Base-by-base conservation (phyloP, 1,140 invertebrate genomes). In the Adelges cooleyi region DNA sequence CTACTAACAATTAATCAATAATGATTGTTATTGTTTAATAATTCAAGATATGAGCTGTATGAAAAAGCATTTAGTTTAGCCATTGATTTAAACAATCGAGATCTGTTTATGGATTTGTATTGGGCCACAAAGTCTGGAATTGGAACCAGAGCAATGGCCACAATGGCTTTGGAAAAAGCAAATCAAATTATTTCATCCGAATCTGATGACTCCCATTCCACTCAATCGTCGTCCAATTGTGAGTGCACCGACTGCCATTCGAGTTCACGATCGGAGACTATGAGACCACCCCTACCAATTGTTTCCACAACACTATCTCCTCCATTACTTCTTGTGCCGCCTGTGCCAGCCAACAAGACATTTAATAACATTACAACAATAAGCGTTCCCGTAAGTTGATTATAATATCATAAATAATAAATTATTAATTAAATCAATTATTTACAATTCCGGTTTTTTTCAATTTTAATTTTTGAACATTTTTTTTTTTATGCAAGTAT, bases 1-100 rank as follows among this genome's bases (percentile, higher is more conserved):
- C 15, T 52, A 5, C 11, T 51, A 27, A 53, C 9, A 53, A 33
- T 38, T 6, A 59, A 17, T 5, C 50, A 65, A 17, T 18, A 65
- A 17, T 49, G 10, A 18, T 49, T 6, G 5, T 49, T 49, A 33
- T 33, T 33, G 11, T 33, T 33, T 33, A 50, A 59, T 38, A 70
- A 70, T 68, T 69, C 1, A 71, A 89, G 89, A 67, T 84, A 87
- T 72, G 82, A 84, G 65, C 77, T 87, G 51, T 85, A 89, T 73
- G 88, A 92, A 71, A 92, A 90, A 72, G 89, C 90, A 10, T 88
- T 91, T 71, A 81, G 89, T 66, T 75, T 94, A 50, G 90, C 88
- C 15, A 86, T 92, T 69, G 89, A 93, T 74, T 79, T 94, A 59
- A 81, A 81, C 29, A 85, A 89, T 72, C 85, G 86, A 71, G 87